phyloP scores from a whole-genome alignment of 2,888 invertebrate genomes.

The Ariolimax columbianus region DNA sequence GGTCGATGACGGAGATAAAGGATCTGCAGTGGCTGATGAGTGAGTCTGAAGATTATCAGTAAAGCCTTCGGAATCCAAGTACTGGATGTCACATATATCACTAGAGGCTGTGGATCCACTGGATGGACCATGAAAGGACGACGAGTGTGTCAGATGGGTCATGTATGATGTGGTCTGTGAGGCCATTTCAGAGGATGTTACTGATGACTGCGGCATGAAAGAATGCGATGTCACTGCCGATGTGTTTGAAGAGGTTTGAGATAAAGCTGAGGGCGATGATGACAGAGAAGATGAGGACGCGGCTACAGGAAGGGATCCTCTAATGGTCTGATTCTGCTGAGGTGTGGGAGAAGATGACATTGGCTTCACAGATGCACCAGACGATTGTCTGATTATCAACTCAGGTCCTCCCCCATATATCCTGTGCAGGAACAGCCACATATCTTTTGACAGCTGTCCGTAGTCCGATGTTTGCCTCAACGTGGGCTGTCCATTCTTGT shows the following conservation, averaged over 20 bases:
- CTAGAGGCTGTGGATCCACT: conserved; percentile 16
- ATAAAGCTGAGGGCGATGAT: conserved; percentile 34
- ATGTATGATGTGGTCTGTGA: conserved; percentile 10
- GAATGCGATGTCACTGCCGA: conserved; percentile 43
- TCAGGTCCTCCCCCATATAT: conserved; percentile 95
- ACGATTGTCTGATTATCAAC: conserved; percentile 79
- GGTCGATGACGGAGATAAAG: neutral
- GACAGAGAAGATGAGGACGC: conserved; percentile 39
- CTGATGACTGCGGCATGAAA: conserved; percentile 34
- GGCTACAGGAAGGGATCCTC: conserved; percentile 9
- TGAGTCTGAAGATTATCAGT: conserved; percentile 15
- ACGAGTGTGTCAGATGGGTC: neutral
- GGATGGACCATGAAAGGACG: conserved; percentile 1
- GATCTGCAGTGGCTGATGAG: neutral
- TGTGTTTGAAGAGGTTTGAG: conserved; percentile 30
- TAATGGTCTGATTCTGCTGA: neutral
- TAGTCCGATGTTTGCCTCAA: conserved; percentile 74
- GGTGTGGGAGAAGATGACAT: conserved; percentile 41
- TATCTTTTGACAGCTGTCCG: conserved; percentile 87
- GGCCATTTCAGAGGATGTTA: neutral
- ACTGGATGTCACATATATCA: conserved; percentile 12
- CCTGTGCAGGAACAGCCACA: conserved; percentile 91
- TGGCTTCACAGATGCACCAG: conserved; percentile 45
- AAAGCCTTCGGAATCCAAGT: neutral
- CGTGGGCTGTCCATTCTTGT: conserved; percentile 71